These are phyloP conservation scores for Ennomos quercinarius DNA, from an alignment of 2,888 invertebrate genomes.

Conservation along the genomic window DNA sequence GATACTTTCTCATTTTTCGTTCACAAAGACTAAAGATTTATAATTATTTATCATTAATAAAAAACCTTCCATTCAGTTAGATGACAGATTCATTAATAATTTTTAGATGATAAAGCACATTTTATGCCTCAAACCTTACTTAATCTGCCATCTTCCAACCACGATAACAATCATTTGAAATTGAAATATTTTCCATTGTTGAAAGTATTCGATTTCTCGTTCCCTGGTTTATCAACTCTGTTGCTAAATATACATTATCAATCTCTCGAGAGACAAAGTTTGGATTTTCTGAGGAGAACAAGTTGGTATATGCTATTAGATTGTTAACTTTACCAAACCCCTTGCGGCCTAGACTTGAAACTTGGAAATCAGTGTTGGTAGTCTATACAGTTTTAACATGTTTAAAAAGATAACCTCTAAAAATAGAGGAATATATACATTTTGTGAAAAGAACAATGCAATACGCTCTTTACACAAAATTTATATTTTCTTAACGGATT, in stretches of 20 bases:
- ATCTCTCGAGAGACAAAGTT: conserved; percentile 4
- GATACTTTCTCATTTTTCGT: too few relatives aligned
- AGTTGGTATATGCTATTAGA: conserved; percentile 19
- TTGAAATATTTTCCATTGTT: conserved; percentile 13
- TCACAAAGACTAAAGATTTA: neutral
- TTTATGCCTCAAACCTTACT: conserved; percentile 9
- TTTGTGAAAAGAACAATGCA: too few relatives aligned
- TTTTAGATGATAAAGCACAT: neutral
- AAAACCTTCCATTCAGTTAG: neutral
- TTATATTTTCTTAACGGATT: too few relatives aligned
- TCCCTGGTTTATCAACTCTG: conserved; percentile 5
- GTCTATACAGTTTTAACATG: neutral
- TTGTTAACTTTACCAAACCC: conserved; percentile 10
- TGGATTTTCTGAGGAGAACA: conserved; percentile 4
- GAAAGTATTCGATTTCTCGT: conserved; percentile 5
- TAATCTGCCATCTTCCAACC: conserved; percentile 10
- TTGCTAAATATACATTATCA: conserved; percentile 10
- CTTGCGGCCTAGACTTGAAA: conserved; percentile 16
- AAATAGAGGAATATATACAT: too few relatives aligned
- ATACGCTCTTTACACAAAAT: too few relatives aligned
- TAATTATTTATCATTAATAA: neutral
- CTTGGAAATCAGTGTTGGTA: conserved; percentile 3
- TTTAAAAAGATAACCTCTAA: too few relatives aligned
- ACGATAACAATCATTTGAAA: conserved; percentile 15
- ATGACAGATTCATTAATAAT: too few relatives aligned